Evolutionary conservation across 2,888 invertebrate species (phyloP), one percentile per base, ranked within the genome.

Genomic region (Cactoblastis cactorum): DNA sequence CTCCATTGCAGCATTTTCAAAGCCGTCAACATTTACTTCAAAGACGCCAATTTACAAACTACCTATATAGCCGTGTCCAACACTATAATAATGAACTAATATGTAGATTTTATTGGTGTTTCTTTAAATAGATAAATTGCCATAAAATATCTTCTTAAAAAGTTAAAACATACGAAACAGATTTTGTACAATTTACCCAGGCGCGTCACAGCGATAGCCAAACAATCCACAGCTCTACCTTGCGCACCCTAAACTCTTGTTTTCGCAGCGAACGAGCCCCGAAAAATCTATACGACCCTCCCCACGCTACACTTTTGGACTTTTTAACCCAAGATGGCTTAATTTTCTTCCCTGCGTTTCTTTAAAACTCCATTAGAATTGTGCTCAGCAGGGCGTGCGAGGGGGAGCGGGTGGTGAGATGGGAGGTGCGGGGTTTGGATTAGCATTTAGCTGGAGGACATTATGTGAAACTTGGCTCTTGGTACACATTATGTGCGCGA

Each of bases 251-350:
- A 78, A 80, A 74, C 76, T 69, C 71, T 80, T 78, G 77, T 77
- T 77, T 74, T 74, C 71, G 59, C 69, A 60, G 66, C 69, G 65
- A 72, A 71, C 64, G 69, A 74, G 65, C 75, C 77, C 76, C 76
- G 63, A 73, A 83, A 81, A 83, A 80, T 82, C 81, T 73, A 81
- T 79, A 80, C 69, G 69, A 57, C 63, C 37, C 60, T 52, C 63
- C 68, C 65, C 64, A 51, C 65, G 51, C 77, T 71, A 71, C 69
- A 71, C 67, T 79, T 79, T 80, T 78, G 78, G 78, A 81, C 80
- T 80, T 82, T 85, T 85, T 81, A 81, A 79, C 77, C 80, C 79
- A 77, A 85, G 84, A 85, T 82, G 85, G 79, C 85, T 85, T 83
- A 82, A 86, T 86, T 85, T 83, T 76, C 80, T 78, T 73, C 74